phyloP scores from a whole-genome alignment of 2,113 vertebrate species.

The Caracal caracal region DNA sequence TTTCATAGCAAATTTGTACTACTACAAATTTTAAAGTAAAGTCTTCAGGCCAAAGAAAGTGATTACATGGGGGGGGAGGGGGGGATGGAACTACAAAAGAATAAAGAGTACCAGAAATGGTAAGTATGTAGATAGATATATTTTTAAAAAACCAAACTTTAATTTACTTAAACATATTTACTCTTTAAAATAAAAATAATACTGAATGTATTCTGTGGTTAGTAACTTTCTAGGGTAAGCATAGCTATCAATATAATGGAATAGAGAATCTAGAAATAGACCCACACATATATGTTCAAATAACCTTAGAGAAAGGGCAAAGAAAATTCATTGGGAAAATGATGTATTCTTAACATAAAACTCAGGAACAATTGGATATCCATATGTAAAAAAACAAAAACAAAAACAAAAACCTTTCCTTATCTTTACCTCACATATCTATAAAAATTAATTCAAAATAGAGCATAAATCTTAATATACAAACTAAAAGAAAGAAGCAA shows the following conservation, averaged over 20 bases:
- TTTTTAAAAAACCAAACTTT: not conserved
- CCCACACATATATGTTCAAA: not conserved
- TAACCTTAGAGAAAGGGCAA: not conserved
- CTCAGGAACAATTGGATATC: not conserved
- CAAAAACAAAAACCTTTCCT: not conserved
- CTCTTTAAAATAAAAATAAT: not conserved
- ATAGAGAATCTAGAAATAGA: not conserved
- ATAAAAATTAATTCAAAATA: not conserved
- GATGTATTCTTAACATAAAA: not conserved
- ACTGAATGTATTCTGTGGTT: not conserved
- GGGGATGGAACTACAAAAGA: not conserved
- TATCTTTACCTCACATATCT: not conserved
- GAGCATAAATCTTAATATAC: not conserved
- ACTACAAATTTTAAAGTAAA: not conserved
- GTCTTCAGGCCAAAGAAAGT: not conserved
- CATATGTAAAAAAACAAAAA: not conserved
- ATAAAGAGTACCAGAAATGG: not conserved
- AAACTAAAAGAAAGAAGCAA: not conserved
- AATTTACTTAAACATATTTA: not conserved
- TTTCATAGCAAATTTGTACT: not conserved
- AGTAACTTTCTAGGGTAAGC: not conserved
- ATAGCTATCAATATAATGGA: not conserved
- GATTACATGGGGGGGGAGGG: not conserved
- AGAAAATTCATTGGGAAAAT: not conserved
- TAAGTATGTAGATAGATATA: not conserved